A percentile compares a stretch with the other conserved stretches of the same genome.
phyloP scores from a whole-genome alignment of 2,113 vertebrate species.

The Erythrolamprus reginae region DNA sequence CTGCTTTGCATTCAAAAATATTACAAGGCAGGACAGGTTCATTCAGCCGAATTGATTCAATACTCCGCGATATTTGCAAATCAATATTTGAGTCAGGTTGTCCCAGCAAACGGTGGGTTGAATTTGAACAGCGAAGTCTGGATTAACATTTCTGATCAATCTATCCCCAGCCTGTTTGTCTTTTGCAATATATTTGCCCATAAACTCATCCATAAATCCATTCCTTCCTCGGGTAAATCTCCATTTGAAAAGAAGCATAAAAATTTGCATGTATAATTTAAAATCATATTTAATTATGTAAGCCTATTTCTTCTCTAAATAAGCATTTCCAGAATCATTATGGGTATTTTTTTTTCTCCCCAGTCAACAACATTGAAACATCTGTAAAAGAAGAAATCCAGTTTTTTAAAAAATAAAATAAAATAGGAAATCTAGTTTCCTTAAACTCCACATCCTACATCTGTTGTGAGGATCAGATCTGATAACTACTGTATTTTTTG shows the following conservation, averaged over 20 bases:
- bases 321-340: neutral
- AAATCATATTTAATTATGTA: neutral
- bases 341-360: neutral
- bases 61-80: neutral
- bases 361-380: neutral
- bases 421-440: neutral
- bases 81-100: neutral
- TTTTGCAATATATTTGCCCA: neutral
- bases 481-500: too few species aligned
- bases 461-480: neutral
- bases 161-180: neutral
- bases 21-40: neutral
- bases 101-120: neutral
- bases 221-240: neutral
- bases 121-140: neutral
- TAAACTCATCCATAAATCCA: neutral
- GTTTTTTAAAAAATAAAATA: neutral
- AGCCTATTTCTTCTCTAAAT: neutral
- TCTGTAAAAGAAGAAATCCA: neutral
- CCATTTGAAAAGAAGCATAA: neutral
- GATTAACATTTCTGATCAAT: neutral
- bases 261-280: neutral
- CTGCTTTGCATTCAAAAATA: conserved; percentile 36
- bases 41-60: neutral
- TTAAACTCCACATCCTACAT: neutral